Percentiles rank a stretch among this genome's conserved stretches.
These are phyloP conservation scores for Cheiracanthium punctorium DNA, from an alignment of 2,888 invertebrate genomes.

Conservation along the genomic window DNA sequence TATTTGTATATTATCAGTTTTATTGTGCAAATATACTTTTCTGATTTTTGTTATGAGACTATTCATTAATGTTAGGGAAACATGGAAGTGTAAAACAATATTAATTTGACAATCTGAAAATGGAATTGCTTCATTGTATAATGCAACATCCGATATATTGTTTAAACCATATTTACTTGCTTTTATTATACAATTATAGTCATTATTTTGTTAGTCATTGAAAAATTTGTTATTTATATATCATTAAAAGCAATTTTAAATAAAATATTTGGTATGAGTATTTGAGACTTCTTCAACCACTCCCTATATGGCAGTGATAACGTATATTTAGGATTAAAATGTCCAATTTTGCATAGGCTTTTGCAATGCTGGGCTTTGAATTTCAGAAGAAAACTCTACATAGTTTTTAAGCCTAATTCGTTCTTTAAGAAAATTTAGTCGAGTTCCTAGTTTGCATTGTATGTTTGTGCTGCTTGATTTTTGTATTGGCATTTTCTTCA, in stretches of 20 bases:
- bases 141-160: not conserved
- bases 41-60: conserved; percentile 24
- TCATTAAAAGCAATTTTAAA: conserved; percentile 38
- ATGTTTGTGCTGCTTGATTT: no score
- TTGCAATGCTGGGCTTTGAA: no score
- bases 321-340: no score
- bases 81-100: not conserved
- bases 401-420: no score
- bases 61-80: conserved; percentile 4
- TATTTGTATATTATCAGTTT: conserved; percentile 37
- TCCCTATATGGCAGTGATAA: no score
- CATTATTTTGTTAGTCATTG: conserved; percentile 41
- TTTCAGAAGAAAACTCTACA: no score
- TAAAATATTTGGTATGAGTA: conserved; percentile 41
- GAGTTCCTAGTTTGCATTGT: no score
- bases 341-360: no score
- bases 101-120: not conserved
- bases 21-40: conserved; percentile 43
- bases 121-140: not conserved
- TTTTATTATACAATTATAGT: conserved; percentile 18
- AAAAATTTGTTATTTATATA: conserved; percentile 39
- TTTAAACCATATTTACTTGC: not conserved
- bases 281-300: no score
- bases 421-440: no score
- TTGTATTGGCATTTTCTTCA: no score